Percentiles rank a stretch among this genome's conserved stretches.
phyloP scores from a whole-genome alignment of 2,797 vertebrate species.

The Huso huso region DNA sequence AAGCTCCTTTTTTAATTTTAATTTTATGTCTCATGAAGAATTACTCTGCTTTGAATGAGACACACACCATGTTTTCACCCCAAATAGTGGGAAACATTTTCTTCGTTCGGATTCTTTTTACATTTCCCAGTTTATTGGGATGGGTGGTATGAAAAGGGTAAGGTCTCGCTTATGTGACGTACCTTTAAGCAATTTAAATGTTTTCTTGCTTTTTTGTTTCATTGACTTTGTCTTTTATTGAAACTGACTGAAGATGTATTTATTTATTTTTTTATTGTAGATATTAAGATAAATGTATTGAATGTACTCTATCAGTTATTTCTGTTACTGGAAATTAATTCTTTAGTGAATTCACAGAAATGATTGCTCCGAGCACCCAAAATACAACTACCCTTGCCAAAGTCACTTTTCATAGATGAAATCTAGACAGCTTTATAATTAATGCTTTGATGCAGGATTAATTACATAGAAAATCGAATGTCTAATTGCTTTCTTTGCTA shows the following conservation, averaged over 20 bases:
- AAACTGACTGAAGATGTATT: too few relatives aligned
- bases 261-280: too few relatives aligned
- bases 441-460: background rate
- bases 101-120: too few relatives aligned
- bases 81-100: too few relatives aligned
- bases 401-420: slow-evolving; percentile 3
- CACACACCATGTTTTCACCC: too few relatives aligned
- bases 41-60: too few relatives aligned
- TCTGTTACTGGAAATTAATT: slow-evolving; percentile 1
- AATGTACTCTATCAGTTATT: background rate
- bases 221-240: too few relatives aligned
- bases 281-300: background rate
- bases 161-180: too few relatives aligned
- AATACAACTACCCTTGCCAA: background rate
- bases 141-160: too few relatives aligned
- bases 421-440: slow-evolving; percentile 11
- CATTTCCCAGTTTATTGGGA: too few relatives aligned
- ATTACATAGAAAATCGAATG: slow-evolving; percentile 3
- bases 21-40: slow-evolving; percentile 30
- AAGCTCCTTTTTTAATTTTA: slow-evolving; percentile 57
- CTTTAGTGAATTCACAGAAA: slow-evolving; percentile 5
- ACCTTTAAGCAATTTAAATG: too few relatives aligned
- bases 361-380: slow-evolving; percentile 1
- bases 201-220: too few relatives aligned
- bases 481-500: slow-evolving; percentile 7